Conservation (phyloP, 2,888 invertebrate species). For the Scaptodrosophila latifasciaeformis region DNA sequence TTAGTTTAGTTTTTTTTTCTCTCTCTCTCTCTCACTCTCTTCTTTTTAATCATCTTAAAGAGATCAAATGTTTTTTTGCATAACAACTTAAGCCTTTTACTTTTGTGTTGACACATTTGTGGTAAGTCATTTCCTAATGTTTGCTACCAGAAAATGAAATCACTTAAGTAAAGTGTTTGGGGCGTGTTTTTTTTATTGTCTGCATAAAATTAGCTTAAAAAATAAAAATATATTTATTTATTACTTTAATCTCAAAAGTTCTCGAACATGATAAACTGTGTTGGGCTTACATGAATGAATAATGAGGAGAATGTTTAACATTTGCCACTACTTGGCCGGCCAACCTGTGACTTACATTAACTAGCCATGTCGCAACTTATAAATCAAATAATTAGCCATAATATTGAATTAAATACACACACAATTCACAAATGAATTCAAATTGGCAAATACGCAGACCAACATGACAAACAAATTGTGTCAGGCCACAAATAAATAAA, state of each 20-base stretch:
- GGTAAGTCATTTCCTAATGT: no score
- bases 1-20: no score
- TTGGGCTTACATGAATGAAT: slow-evolving; percentile 29
- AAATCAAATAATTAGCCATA: slow-evolving; percentile 49
- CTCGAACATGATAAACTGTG: slow-evolving; percentile 32
- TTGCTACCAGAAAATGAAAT: background rate
- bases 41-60: no score
- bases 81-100: no score
- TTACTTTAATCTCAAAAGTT: background rate
- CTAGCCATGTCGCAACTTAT: slow-evolving; percentile 31
- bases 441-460: slow-evolving; percentile 45
- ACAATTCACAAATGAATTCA: slow-evolving; percentile 23
- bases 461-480: slow-evolving; percentile 28
- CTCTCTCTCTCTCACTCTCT: no score
- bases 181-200: background rate
- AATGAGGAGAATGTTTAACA: slow-evolving; percentile 9
- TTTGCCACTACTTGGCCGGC: slow-evolving; percentile 19
- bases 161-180: slow-evolving; percentile 9
- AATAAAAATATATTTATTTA: slow-evolving; percentile 27
- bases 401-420: background rate
- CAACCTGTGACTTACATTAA: slow-evolving; percentile 27
- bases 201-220: slow-evolving; percentile 21
- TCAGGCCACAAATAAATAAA: slow-evolving; percentile 24
- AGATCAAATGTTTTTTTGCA: no score
- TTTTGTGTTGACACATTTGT: no score